These are phyloP conservation scores for Nothoprocta perdicaria DNA, from an alignment of 2,113 vertebrate species.

Conservation along the genomic window DNA sequence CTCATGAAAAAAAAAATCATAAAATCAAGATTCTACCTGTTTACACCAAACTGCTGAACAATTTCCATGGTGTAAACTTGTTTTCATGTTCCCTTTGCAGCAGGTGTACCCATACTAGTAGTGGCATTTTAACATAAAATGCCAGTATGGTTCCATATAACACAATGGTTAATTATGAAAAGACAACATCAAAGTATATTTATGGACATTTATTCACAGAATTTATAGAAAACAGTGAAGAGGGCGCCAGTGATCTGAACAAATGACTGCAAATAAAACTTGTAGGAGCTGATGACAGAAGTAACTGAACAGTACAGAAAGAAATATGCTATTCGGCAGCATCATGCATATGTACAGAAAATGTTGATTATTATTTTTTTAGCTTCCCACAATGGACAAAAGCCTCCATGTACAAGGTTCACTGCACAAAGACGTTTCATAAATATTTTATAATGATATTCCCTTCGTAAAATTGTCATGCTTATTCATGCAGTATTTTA, in stretches of 20 bases:
- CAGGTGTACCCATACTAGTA: slow-evolving; percentile 81
- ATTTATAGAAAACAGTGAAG: slow-evolving; percentile 74
- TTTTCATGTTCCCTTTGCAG: slow-evolving; percentile 73
- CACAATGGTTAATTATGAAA: slow-evolving; percentile 84
- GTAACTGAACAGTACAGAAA: slow-evolving; percentile 78
- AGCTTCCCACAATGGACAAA: slow-evolving; percentile 87
- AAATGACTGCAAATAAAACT: slow-evolving; percentile 76
- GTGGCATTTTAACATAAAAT: slow-evolving; percentile 83
- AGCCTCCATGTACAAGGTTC: slow-evolving; percentile 93
- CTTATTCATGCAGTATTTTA: slow-evolving; percentile 76
- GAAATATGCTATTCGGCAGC: slow-evolving; percentile 79
- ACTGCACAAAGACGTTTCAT: slow-evolving; percentile 88
- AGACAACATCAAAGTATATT: slow-evolving; percentile 81
- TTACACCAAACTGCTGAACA: slow-evolving; percentile 73
- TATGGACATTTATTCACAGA: slow-evolving; percentile 81
- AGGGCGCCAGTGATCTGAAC: slow-evolving; percentile 72
- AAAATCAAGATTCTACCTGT: slow-evolving; percentile 58
- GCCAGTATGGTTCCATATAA: slow-evolving; percentile 82
- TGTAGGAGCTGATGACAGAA: slow-evolving; percentile 76
- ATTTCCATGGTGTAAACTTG: slow-evolving; percentile 77
- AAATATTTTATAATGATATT: slow-evolving; percentile 98
- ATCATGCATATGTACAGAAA: slow-evolving; percentile 92
- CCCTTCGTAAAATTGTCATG: slow-evolving; percentile 77
- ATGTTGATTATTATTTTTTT: slow-evolving; percentile 88
- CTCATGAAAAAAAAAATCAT: neutral